These are phyloP conservation scores for Propithecus deckenii DNA, from an alignment of 2,797 vertebrate genomes.

Conservation along the genomic window DNA sequence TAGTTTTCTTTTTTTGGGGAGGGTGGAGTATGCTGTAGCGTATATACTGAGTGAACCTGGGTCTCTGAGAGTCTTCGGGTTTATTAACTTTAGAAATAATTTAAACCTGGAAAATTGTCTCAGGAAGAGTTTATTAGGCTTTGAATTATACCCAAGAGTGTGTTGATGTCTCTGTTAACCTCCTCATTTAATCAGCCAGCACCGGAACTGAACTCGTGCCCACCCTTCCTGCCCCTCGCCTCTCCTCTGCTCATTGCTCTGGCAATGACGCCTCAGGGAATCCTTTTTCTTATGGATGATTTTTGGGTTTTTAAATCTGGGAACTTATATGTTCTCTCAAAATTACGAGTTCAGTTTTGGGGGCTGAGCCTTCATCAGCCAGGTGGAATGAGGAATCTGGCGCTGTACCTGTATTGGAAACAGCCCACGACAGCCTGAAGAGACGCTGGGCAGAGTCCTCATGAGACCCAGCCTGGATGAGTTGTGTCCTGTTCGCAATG, in stretches of 20 bases:
- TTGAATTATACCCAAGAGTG: background rate
- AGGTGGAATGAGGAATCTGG: background rate
- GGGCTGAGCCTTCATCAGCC: background rate
- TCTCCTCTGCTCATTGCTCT: background rate
- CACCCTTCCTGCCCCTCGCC: background rate
- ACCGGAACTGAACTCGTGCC: background rate
- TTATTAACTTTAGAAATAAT: slow-evolving; percentile 1
- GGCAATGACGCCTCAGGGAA: background rate
- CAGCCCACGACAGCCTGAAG: no score
- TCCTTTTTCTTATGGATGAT: background rate
- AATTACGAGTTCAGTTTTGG: background rate
- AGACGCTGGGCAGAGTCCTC: background rate
- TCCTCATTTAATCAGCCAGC: background rate
- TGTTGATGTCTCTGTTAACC: background rate
- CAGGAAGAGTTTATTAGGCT: background rate
- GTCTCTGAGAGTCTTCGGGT: background rate
- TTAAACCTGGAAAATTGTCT: background rate
- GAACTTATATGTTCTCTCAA: background rate
- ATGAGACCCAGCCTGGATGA: fast-evolving
- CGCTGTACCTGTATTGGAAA: background rate
- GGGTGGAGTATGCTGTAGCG: background rate
- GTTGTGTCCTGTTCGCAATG: background rate
- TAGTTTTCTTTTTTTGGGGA: slow-evolving; percentile 10
- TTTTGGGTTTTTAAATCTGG: slow-evolving; percentile 17
- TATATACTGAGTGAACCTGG: background rate